phyloP scores from a whole-genome alignment of 1,140 invertebrate species.

The Thalassaphorura encarpata region DNA sequence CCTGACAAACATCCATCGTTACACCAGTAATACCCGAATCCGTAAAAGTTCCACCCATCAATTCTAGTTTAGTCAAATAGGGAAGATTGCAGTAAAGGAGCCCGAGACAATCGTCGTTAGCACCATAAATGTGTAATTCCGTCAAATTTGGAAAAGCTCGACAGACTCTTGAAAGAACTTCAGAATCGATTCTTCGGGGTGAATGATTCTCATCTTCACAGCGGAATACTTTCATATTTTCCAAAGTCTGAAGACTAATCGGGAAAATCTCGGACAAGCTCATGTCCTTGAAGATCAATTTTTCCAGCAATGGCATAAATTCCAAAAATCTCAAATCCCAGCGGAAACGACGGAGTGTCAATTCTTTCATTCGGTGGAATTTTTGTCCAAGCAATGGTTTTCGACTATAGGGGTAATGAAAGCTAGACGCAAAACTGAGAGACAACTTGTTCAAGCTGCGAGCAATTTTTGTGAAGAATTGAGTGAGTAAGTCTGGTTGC shows the following conservation, averaged over 20 bases:
- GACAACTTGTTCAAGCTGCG: too few species aligned
- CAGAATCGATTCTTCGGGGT: not conserved
- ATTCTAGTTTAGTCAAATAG: not conserved
- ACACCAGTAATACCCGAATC: not conserved
- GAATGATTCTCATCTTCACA: not conserved
- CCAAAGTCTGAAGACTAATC: not conserved
- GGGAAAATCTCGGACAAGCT: not conserved
- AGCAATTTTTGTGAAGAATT: too few species aligned
- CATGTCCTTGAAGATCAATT: not conserved
- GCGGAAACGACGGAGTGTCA: not conserved
- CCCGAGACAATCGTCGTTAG: not conserved
- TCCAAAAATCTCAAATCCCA: not conserved
- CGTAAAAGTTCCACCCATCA: not conserved
- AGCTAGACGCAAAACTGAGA: too few species aligned
- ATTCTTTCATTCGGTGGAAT: not conserved
- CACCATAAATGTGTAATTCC: not conserved
- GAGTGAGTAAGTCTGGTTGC: too few species aligned
- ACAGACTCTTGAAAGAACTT: not conserved
- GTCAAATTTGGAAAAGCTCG: not conserved
- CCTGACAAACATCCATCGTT: not conserved
- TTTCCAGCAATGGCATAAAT: not conserved
- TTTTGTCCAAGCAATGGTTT: too few species aligned
- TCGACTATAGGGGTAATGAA: too few species aligned
- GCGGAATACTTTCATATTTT: too few species aligned
- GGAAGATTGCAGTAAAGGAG: not conserved